phyloP scores from a whole-genome alignment of 2,888 invertebrate species.

The Panorpa germanica region DNA sequence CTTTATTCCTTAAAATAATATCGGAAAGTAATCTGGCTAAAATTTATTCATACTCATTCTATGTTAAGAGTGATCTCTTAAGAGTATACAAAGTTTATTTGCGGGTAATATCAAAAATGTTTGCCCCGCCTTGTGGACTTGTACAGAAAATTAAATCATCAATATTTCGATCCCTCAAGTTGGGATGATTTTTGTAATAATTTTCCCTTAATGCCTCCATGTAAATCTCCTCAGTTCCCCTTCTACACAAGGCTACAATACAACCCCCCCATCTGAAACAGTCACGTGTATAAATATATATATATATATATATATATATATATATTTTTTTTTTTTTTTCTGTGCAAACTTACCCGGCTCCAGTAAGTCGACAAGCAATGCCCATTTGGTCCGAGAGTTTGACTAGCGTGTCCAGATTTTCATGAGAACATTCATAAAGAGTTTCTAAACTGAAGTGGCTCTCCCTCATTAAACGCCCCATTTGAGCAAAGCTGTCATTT shows the following conservation, averaged over 20 bases:
- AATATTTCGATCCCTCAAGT: slow-evolving; percentile 28
- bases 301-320: slow-evolving; percentile 1
- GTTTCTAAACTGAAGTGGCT: slow-evolving; percentile 75
- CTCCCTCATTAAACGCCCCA: slow-evolving; percentile 71
- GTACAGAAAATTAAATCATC: slow-evolving; percentile 46
- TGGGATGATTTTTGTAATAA: slow-evolving; percentile 42
- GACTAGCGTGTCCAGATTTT: slow-evolving; percentile 67
- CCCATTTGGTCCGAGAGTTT: slow-evolving; percentile 45
- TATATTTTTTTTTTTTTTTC: slow-evolving; percentile 2
- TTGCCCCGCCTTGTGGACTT: no score
- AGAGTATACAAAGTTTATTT: no score
- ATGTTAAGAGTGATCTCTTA: no score
- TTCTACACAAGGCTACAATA: slow-evolving; percentile 64
- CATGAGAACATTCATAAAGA: slow-evolving; percentile 87
- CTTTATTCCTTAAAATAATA: no score
- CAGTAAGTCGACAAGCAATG: slow-evolving; percentile 78
- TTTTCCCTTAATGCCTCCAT: slow-evolving; percentile 45
- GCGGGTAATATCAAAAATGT: no score
- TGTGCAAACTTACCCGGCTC: slow-evolving; percentile 52
- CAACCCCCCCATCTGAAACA: slow-evolving; percentile 91
- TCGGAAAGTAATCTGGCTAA: no score
- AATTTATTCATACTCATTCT: no score
- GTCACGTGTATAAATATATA: slow-evolving; percentile 6
- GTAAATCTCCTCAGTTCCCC: slow-evolving; percentile 43
- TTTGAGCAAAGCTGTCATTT: slow-evolving; percentile 26